Base-by-base conservation (phyloP, 1,140 invertebrate genomes). In the Physella acuta region DNA sequence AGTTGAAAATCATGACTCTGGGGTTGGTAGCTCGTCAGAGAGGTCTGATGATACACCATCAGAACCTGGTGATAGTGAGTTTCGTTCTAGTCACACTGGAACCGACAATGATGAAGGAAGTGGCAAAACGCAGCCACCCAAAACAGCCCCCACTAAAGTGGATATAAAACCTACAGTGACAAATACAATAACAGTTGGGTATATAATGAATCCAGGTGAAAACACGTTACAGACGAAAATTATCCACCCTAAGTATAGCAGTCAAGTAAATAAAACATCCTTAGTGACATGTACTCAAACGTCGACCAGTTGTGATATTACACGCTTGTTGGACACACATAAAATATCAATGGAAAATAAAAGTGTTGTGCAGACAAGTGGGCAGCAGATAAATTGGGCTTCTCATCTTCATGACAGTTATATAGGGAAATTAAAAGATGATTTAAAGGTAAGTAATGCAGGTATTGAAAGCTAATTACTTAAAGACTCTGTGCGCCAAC, bases 1-100 rank as follows among this genome's bases (percentile, higher is more conserved):
- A 68, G 67, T 58, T 24, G 77, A 79, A 64, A 81, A 78, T 71
- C 75, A 80, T 72, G 80, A 82, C 59, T 82, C 80, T 33, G 80
- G 80, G 61, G 73, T 82, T 14, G 80, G 80, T 30, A 81, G 79
- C 71, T 79, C 78, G 31, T 82, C 80, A 37, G 80, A 82, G 55
- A 71, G 79, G 52, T 82, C 80, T 26, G 80, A 82, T 65, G 80
- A 80, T 63, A 74, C 80, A 56, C 79, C 80, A 28, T 81, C 80
- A 58, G 80, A 82, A 71, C 74, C 74, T 30, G 79, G 79, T 52
- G 80, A 82, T 72, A 73, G 71, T 33, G 79, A 82, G 55, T 78
- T 75, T 55, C 34, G 64, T 26, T 31, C 62, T 51, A 39, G 26
- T 24, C 51, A 55, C 28, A 26, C 36, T 8, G 39, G 53, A 1